Conservation (phyloP, 2,113 vertebrate species). For the Mirounga angustirostris region DNA sequence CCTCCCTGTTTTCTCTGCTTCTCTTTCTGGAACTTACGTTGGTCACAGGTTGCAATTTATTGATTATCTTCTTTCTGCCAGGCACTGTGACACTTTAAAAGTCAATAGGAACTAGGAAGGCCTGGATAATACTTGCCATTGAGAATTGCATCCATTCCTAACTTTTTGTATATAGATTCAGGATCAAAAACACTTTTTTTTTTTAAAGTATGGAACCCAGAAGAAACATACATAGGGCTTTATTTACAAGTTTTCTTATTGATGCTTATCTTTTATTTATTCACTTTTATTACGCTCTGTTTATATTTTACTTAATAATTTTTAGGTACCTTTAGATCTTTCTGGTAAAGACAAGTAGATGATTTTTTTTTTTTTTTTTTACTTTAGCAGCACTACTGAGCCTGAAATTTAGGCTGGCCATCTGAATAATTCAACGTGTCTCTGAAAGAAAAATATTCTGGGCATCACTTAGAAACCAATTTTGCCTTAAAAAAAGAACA, state of each 20-base stretch:
- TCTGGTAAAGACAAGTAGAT: background rate
- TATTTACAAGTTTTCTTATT: background rate
- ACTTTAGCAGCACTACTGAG: background rate
- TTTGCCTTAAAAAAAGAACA: background rate
- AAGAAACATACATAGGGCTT: background rate
- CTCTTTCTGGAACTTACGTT: background rate
- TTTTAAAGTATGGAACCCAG: background rate
- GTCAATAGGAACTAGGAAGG: background rate
- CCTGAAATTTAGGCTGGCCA: background rate
- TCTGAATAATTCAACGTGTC: conserved; percentile 52
- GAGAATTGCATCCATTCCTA: background rate
- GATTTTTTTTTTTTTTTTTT: background rate
- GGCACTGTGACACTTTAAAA: background rate
- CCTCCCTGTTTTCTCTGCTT: background rate
- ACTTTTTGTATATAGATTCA: background rate
- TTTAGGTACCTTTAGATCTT: conserved; percentile 8
- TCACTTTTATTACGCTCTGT: background rate
- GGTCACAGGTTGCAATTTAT: background rate
- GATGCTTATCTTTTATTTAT: background rate
- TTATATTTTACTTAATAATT: background rate
- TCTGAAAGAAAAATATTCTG: conserved; percentile 17
- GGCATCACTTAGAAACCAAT: background rate
- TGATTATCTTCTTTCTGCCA: background rate
- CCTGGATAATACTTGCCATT: background rate
- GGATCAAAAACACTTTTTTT: background rate